phyloP scores from a whole-genome alignment of 2,797 vertebrate genomes.

The Margarornis squamiger region DNA sequence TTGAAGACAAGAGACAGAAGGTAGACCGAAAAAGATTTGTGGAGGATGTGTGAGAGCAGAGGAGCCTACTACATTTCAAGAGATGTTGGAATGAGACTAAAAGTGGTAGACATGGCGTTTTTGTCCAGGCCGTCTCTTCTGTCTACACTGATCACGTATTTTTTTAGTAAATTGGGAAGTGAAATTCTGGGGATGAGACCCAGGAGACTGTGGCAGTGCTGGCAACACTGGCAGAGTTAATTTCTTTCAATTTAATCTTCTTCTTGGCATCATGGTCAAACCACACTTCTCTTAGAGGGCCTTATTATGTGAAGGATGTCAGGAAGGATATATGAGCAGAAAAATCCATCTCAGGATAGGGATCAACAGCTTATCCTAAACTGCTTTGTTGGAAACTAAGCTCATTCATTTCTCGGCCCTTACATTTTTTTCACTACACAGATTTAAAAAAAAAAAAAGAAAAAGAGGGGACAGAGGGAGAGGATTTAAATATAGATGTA shows the following conservation, averaged over 20 bases:
- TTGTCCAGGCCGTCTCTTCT: neutral
- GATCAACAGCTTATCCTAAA: neutral
- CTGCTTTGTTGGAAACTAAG: neutral
- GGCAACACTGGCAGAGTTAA: neutral
- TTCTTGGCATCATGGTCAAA: neutral
- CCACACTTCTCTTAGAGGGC: neutral
- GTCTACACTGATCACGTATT: neutral
- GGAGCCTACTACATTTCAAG: neutral
- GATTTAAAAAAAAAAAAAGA: neutral
- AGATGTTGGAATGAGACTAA: neutral
- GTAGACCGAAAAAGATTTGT: neutral
- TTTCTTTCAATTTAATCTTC: neutral
- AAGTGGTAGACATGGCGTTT: neutral
- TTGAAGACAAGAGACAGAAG: neutral
- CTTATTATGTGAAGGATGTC: neutral
- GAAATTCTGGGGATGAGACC: neutral
- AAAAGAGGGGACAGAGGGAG: neutral
- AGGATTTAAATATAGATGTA: neutral
- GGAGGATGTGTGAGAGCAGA: neutral
- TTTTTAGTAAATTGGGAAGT: neutral
- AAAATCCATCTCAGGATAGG: neutral
- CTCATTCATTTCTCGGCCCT: neutral
- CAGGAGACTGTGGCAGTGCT: neutral
- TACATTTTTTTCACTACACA: neutral
- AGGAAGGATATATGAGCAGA: neutral